Conservation (phyloP, 1,140 invertebrate species). For the Gerris buenoi region DNA sequence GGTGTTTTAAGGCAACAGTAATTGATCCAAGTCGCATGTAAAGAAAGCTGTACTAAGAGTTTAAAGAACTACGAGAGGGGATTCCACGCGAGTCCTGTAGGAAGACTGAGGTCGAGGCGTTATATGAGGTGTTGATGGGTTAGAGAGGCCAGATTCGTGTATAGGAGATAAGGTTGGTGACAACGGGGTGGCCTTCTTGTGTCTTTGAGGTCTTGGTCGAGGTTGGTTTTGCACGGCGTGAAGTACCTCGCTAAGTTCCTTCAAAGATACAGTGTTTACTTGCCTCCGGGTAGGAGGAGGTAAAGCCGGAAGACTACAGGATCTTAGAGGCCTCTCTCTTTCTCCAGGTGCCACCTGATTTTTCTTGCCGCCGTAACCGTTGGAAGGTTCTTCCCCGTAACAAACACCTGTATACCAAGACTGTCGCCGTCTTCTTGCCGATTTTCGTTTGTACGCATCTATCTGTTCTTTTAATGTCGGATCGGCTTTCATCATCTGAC, state of each 20-base stretch:
- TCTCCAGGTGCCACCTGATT: conserved; percentile 14
- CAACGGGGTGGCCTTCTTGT: conserved; percentile 31
- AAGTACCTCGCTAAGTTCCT: conserved; percentile 35
- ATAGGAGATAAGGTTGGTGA: conserved; percentile 45
- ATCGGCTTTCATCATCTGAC: conserved; percentile 17
- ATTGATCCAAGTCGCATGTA: neutral
- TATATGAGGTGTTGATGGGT: conserved; percentile 33
- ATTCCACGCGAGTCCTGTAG: neutral
- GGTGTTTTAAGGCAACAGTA: too few species aligned
- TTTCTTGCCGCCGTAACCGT: conserved; percentile 9
- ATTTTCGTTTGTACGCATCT: conserved; percentile 17
- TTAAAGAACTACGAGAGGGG: neutral
- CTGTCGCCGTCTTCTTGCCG: conserved; percentile 10
- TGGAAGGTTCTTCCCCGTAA: neutral
- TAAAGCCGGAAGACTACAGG: conserved; percentile 29
- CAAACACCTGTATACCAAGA: conserved; percentile 6
- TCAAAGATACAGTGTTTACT: conserved; percentile 29
- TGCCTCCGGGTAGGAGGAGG: conserved; percentile 33
- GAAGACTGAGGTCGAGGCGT: neutral
- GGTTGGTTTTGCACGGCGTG: conserved; percentile 23
- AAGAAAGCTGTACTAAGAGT: neutral
- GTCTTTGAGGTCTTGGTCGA: conserved; percentile 15
- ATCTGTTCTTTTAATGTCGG: conserved; percentile 17
- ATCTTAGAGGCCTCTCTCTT: conserved; percentile 16
- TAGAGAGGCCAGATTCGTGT: conserved; percentile 53